Evolutionary conservation across 2,113 vertebrate species (phyloP).

Genomic region (Brachyhypopomus gauderio): DNA sequence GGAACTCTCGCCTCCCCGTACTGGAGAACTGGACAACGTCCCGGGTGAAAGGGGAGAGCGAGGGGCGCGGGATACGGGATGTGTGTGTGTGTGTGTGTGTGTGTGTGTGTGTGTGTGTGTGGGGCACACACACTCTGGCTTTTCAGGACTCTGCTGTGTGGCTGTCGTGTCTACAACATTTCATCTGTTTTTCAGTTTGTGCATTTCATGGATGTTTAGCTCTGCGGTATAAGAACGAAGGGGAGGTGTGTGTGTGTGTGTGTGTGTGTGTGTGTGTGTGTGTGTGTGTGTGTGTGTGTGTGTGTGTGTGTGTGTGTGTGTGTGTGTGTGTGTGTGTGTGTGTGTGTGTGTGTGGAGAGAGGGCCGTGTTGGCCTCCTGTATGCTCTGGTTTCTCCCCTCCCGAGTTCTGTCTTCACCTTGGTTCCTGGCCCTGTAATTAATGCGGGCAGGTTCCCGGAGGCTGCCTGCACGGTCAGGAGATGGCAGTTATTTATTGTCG

Average conservation of each 20-base stretch:
- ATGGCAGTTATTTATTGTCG: not conserved
- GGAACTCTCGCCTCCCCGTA: not conserved
- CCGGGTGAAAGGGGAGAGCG: not conserved
- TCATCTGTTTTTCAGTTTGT: conserved; percentile 23
- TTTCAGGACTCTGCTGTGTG: conserved; percentile 46
- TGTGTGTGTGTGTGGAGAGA: conserved; percentile 37
- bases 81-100: not conserved
- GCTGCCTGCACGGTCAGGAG: not conserved
- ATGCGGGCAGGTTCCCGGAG: conserved; percentile 33
- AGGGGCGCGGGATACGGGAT: not conserved
- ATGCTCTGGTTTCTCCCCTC: not conserved
- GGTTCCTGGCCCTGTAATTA: conserved; percentile 51
- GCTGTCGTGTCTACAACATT: conserved; percentile 29
- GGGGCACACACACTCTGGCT: not conserved
- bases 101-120: not conserved
- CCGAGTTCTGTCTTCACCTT: conserved; percentile 46
- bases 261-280: conserved; percentile 38
- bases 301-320: conserved; percentile 38
- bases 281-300: conserved; percentile 37
- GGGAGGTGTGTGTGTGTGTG: conserved; percentile 35
- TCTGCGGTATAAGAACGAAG: not conserved
- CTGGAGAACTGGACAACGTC: not conserved
- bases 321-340: conserved; percentile 37
- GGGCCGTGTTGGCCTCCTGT: conserved; percentile 20
- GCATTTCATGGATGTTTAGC: conserved; percentile 17